phyloP scores from a whole-genome alignment of 2,797 vertebrate genomes.

The Rhyacichthys aspro region DNA sequence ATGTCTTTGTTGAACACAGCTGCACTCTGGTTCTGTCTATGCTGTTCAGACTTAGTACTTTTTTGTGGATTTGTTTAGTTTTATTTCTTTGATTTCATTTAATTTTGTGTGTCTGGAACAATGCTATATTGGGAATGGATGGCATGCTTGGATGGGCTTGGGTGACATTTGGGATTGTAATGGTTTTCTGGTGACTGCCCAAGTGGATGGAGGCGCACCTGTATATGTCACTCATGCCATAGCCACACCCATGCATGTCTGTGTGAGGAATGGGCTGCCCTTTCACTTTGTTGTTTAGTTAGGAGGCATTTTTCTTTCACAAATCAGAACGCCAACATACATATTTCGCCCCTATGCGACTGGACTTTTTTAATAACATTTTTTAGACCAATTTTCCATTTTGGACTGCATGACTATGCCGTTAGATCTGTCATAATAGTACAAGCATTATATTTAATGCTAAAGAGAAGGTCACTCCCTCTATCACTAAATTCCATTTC shows the following conservation, averaged over 20 bases:
- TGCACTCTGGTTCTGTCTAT: constrained; percentile 71
- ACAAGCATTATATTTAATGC: constrained; percentile 19
- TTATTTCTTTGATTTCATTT: constrained; percentile 61
- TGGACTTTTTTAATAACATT: constrained; percentile 12
- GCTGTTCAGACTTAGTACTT: constrained; percentile 68
- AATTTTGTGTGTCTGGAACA: constrained; percentile 66
- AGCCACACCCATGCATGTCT: constrained; percentile 81
- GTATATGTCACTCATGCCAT: constrained; percentile 74
- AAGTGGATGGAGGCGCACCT: constrained; percentile 69
- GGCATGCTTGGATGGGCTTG: constrained; percentile 79
- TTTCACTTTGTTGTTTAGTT: constrained; percentile 76
- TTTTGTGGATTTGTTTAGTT: constrained; percentile 68
- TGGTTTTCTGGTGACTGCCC: constrained; percentile 70
- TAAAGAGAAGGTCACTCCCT: constrained; percentile 18
- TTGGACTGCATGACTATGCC: constrained; percentile 20
- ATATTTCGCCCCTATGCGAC: constrained; percentile 13
- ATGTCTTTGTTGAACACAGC: constrained; percentile 68
- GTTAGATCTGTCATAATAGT: constrained; percentile 12
- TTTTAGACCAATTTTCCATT: constrained; percentile 26
- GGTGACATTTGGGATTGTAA: constrained; percentile 78
- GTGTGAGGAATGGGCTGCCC: constrained; percentile 79
- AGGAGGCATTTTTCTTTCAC: constrained; percentile 55
- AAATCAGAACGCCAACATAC: constrained; percentile 30
- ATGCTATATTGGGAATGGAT: constrained; percentile 73
- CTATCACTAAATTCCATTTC: constrained; percentile 5